Evolutionary conservation across 92 coral and sea anemone species (phyloP).

Genomic region (Phenganax marumi): DNA sequence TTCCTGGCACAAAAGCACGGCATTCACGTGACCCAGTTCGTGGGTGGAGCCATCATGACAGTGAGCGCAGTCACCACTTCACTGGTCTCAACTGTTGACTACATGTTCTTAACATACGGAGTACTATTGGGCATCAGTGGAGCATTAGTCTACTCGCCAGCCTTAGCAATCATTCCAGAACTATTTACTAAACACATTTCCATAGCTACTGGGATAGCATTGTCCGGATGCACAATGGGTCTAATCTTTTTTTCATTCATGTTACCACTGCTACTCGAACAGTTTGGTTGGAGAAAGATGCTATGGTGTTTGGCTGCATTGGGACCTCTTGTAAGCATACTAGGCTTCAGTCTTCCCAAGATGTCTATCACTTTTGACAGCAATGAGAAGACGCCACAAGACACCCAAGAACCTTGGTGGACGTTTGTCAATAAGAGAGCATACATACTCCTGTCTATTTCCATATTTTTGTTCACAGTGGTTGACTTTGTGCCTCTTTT

Average conservation of each 20-base stretch:
- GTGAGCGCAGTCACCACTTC: conserved; percentile 42
- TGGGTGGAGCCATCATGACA: conserved; percentile 39
- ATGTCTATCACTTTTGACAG: not conserved
- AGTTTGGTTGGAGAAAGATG: conserved; percentile 46
- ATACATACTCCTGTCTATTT: not conserved
- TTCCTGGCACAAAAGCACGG: conserved; percentile 33
- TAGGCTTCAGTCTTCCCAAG: conserved; percentile 29
- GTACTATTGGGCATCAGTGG: conserved; percentile 34
- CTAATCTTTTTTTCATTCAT: conserved; percentile 38
- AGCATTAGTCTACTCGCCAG: conserved; percentile 33
- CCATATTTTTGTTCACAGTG: not conserved
- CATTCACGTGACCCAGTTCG: not conserved
- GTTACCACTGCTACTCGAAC: conserved; percentile 39
- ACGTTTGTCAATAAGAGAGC: conserved; percentile 20
- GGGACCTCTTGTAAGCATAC: conserved; percentile 32
- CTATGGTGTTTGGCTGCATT: conserved; percentile 42
- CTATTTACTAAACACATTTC: conserved; percentile 41
- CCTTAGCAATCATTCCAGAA: conserved; percentile 38
- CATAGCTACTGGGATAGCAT: conserved; percentile 34
- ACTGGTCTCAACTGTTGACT: conserved; percentile 28
- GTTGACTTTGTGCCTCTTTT: conserved; percentile 22
- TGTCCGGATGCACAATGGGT: conserved; percentile 32
- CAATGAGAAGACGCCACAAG: not conserved
- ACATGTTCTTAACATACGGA: conserved; percentile 48
- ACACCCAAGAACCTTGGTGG: conserved; percentile 28